Evolutionary conservation across 2,797 vertebrate species (phyloP), one percentile per base, ranked within the genome.

Genomic region (Sardinella longiceps): DNA sequence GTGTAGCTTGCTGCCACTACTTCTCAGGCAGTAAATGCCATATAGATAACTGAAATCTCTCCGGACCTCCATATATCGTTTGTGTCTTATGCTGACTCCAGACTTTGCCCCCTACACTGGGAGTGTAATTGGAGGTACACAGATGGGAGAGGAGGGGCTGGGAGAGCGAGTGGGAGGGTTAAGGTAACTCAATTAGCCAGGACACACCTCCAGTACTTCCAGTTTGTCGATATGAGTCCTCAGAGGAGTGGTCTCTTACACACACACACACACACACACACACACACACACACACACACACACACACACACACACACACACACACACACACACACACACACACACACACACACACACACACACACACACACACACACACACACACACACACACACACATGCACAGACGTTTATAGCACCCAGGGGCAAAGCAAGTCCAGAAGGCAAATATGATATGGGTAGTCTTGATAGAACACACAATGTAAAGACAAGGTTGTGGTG

Each of bases 21-120:
- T 88, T 90, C 93, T 90, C 33, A 90, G 91, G 90, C 93, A 93
- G 93, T 95, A 94, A 95, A 94, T 91, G 90, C 88, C 91, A 91
- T 93, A 94, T 93, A 95, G 93, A 94, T 95, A 95, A 95, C 94
- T 58, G 23, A 25, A 58, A 58, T 58, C 56, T 60, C 56, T 60
- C 51, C 5, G 51, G 51, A 23, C 20, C 50, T 11, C 12, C 2
- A 9, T 2, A 9, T 2, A 12, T 20, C 18, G 3, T 11, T 23
- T 15, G 83, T 88, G 86, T 88, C 90, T 94, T 93, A 87, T 93
- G 94, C 94, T 95, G 95, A 95, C 91, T 87, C 83, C 86, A 93
- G 90, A 89, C 86, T 93, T 94, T 91, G 80, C 85, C 88, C 92
- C 91, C n/a, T n/a, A n/a, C 92, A 93, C 94, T 93, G 90, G 90